Percentiles rank a stretch among this genome's conserved stretches.
Conservation (phyloP, 2,113 vertebrate genomes). For the Coryphaenoides rupestris region DNA sequence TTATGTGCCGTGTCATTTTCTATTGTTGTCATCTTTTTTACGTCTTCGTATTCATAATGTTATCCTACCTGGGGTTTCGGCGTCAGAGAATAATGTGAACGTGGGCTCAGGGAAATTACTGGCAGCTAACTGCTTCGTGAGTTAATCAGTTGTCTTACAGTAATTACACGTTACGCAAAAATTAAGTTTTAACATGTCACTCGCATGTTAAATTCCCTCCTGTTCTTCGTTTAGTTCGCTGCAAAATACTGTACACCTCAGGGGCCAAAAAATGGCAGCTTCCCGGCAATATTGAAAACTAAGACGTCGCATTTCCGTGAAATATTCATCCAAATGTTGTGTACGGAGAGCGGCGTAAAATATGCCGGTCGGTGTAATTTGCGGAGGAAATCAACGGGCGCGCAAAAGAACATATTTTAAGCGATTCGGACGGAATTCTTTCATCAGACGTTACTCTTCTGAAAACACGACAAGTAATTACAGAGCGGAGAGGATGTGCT, state of each 20-base stretch:
- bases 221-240: conserved; percentile 40
- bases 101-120: conserved; percentile 18
- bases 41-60: too few species aligned
- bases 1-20: too few species aligned
- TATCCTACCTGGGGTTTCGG: too few species aligned
- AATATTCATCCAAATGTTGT: conserved; percentile 7
- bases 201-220: conserved; percentile 23
- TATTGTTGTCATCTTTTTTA: too few species aligned
- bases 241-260: conserved; percentile 26
- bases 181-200: neutral
- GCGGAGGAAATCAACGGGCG: too few species aligned
- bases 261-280: conserved; percentile 25
- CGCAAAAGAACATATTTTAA: neutral
- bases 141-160: conserved; percentile 11
- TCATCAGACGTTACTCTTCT: conserved; percentile 10
- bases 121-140: conserved; percentile 23
- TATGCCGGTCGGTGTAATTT: too few species aligned
- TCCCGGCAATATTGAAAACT: conserved; percentile 25
- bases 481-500: neutral
- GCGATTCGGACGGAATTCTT: conserved; percentile 8
- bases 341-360: neutral
- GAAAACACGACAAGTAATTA: conserved; percentile 24
- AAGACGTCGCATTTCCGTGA: conserved; percentile 7
- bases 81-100: too few species aligned
- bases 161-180: neutral